Evolutionary conservation across 2,113 vertebrate species (phyloP), one percentile per base, ranked within the genome.

Genomic region (Pontoporia blainvillei): DNA sequence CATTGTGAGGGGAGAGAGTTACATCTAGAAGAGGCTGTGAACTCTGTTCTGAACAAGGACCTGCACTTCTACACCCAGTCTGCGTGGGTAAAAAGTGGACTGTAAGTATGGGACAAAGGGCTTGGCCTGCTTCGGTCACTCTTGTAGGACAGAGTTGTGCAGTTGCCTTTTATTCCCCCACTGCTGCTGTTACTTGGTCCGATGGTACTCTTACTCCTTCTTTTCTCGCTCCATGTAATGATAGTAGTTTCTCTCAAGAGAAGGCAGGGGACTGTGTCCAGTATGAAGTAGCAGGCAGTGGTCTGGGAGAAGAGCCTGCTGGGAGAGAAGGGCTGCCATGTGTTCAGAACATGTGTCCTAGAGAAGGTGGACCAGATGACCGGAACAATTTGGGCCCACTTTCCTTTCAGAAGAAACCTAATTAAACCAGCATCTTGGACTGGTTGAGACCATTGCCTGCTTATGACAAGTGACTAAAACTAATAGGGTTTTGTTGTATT

Each of bases 1-100:
- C 98, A 99, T 25, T 99, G 99, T 96, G 98, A 99, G 84, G 99
- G 99, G 87, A 99, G 99, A 96, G 99, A 99, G 94, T 96, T 99
- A 83, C 97, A 98, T 66, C 98, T 98, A 46, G 98, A 97, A 93
- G 98, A 98, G 15, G 95, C 98, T 2, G 29, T 98, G 92, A 98
- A 54, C 84, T 99, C 99, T 18, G 94, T 99, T 94, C 85, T 99
- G 93, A 98, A 97, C 54, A 98, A 99, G 94, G 98, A 99, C 90
- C 97, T 98, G 62, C 98, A 98, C 96, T 99, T 99, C 97, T 98
- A 98, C 93, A 98, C 98, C n/a, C 99, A 99, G 96, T 99, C 99
- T 12, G 97, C 99, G 4, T 98, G 99, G 98, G 98, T 99, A 85
- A 98, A 98, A 81, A 99, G 99, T 72, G 99, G 99, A 94, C 94